phyloP scores from a whole-genome alignment of 2,888 invertebrate species.

The Antheraea assamensis region DNA sequence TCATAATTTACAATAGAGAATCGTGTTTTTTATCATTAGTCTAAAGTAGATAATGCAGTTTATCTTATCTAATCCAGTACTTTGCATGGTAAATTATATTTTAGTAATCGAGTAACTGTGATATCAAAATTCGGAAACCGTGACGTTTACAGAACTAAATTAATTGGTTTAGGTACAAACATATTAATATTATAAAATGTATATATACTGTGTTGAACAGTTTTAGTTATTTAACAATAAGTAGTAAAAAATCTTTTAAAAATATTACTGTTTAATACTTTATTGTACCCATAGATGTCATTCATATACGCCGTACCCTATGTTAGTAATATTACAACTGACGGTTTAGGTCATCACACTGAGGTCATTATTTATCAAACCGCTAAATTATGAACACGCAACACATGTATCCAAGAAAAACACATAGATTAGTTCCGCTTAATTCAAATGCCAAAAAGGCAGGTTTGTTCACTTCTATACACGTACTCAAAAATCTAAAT shows the following conservation, averaged over 20 bases:
- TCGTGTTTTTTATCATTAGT: not conserved
- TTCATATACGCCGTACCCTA: not conserved
- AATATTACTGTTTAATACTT: not conserved
- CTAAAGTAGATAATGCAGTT: constrained; percentile 22
- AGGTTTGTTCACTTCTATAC: not conserved
- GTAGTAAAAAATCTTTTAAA: not conserved
- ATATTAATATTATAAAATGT: not conserved
- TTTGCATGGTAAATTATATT: constrained; percentile 1
- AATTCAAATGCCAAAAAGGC: not conserved
- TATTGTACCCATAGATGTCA: not conserved
- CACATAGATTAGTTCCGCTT: not conserved
- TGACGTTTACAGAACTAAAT: not conserved
- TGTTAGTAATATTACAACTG: not conserved
- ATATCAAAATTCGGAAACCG: constrained; percentile 8
- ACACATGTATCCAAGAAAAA: not conserved
- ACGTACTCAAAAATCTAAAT: not conserved
- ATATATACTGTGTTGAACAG: not conserved
- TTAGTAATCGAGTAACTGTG: constrained; percentile 2
- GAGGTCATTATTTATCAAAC: constrained; percentile 3
- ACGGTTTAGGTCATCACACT: not conserved
- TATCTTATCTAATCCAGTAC: constrained; percentile 27
- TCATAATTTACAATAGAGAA: not conserved
- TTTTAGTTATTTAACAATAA: not conserved
- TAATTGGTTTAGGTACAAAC: not conserved
- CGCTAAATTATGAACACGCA: not conserved